These are phyloP conservation scores for Poeciliopsis prolifica DNA, from an alignment of 2,113 vertebrate species.

Conservation along the genomic window DNA sequence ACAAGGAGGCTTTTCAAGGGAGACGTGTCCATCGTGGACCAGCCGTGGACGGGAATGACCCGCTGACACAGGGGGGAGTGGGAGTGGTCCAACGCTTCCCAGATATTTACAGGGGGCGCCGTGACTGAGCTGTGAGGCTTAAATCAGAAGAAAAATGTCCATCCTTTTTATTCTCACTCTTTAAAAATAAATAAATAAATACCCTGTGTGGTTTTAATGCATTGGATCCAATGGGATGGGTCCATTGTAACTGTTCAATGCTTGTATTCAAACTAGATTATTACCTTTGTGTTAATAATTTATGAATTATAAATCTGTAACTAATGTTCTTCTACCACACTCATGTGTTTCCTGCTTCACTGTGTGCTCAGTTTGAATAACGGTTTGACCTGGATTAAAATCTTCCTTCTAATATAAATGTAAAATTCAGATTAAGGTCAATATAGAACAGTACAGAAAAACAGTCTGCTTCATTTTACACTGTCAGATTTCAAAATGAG, in stretches of 20 bases:
- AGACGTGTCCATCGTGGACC: slow-evolving; percentile 49
- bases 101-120: not conserved
- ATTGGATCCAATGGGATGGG: not conserved
- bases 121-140: not conserved
- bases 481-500: not conserved
- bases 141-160: not conserved
- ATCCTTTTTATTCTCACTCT: not conserved
- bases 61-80: not conserved
- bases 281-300: not conserved
- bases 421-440: not conserved
- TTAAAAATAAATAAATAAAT: not conserved
- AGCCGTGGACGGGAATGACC: not conserved
- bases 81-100: slow-evolving; percentile 36
- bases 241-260: not conserved
- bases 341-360: too few relatives aligned
- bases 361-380: not conserved
- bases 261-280: not conserved
- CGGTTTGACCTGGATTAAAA: not conserved
- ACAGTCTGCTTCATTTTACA: not conserved
- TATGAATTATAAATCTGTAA: not conserved
- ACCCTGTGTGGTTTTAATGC: not conserved
- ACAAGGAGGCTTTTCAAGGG: slow-evolving; percentile 72
- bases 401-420: not conserved
- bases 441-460: not conserved
- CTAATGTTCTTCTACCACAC: not conserved